These are phyloP conservation scores for Drosophila lacertosa DNA, from an alignment of 1,140 invertebrate species.

Conservation along the genomic window DNA sequence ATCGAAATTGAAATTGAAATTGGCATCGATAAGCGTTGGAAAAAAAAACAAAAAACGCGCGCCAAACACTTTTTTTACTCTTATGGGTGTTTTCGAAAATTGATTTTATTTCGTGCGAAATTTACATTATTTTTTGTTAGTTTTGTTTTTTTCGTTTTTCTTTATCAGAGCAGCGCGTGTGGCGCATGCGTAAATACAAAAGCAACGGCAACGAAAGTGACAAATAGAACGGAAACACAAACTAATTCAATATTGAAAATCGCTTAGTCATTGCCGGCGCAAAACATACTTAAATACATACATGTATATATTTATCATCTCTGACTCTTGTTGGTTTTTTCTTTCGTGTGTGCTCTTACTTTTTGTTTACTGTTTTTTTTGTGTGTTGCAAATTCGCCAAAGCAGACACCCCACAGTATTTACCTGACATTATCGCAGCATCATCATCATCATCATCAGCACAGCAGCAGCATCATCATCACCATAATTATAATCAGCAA, in stretches of 20 bases:
- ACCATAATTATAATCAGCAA: constrained; percentile 27
- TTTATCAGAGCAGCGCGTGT: constrained; percentile 15
- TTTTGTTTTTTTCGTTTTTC: neutral
- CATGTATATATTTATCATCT: neutral
- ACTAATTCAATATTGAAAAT: constrained; percentile 21
- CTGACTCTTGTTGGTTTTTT: constrained; percentile 9
- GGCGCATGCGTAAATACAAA: constrained; percentile 24
- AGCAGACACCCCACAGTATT: constrained; percentile 38
- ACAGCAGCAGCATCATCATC: constrained; percentile 15
- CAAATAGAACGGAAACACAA: constrained; percentile 14
- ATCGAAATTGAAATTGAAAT: constrained; percentile 29
- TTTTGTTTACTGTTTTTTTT: constrained; percentile 17
- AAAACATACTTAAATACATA: constrained; percentile 28
- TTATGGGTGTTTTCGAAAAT: constrained; percentile 10
- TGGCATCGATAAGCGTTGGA: constrained; percentile 28
- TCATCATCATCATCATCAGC: constrained; percentile 14
- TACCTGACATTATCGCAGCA: constrained; percentile 59
- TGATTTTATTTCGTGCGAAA: neutral
- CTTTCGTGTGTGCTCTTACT: neutral
- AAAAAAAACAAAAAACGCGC: constrained; percentile 22
- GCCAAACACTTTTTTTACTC: constrained; percentile 20
- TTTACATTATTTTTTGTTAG: neutral
- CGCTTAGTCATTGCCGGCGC: constrained; percentile 27
- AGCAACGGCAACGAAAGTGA: constrained; percentile 3
- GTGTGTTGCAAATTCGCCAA: constrained; percentile 26